Base-by-base conservation (phyloP, 2,113 vertebrate species). In the Pteronura brasiliensis region DNA sequence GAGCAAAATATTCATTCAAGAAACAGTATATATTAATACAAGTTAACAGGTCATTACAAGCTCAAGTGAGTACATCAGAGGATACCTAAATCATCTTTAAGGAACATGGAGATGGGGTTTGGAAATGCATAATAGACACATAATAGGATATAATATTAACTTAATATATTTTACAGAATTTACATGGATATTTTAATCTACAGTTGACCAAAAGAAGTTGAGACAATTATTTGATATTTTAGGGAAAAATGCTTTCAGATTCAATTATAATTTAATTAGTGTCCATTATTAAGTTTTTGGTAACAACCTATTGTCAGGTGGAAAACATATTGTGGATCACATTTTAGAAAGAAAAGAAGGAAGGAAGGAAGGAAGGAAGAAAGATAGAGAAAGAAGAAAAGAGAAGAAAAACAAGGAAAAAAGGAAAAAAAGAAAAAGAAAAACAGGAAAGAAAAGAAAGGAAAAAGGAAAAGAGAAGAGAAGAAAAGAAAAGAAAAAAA, bases 81-180 rank as follows among this genome's bases (percentile, higher is more conserved):
- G 9, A 92, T 39, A 3, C 0, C 11, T 90, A 76, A 42, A 63
- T 2, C 84, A 27, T 17, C 3, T 86, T 91, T 76, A 59, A 81
- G 47, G n/a, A 8, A 1, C 11, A 82, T 44, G 18, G 79, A 72
- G 14, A 65, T 2, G 3, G 6, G 89, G 10, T 76, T 76, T 76
- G 34, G 13, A 86, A 31, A 67, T 47, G 1, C 2, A 20, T 44
- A 13, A 34, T 34, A 80, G 7, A 31, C 2, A 90, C 31, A 90
- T 76, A 36, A 25, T 65, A 74, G 34, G n/a, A 0, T 34, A 80
- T 80, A 90, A 23, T 23, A 76, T 44, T 83, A 90, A 85, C 7
- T 80, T 80, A 57, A 14, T 93, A 34, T 44, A 44, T 72, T 84
- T 90, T 90, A 27, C 9, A 74, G 59, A 94, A 65, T 72, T 88